Conservation (phyloP, 1,140 invertebrate genomes). For the Aphaenogaster rudis region DNA sequence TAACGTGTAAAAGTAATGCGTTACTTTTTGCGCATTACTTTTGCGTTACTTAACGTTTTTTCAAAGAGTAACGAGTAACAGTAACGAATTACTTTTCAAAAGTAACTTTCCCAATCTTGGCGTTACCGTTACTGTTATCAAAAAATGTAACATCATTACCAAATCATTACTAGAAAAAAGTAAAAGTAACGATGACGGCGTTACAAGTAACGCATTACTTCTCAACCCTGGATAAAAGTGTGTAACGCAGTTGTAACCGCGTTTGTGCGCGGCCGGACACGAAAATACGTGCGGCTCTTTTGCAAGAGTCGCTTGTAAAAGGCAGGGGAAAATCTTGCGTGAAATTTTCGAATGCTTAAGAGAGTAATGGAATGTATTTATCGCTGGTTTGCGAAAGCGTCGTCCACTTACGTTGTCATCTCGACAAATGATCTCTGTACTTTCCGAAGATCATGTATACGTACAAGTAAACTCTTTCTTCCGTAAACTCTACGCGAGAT, state of each 20-base stretch:
- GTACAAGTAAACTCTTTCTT: not conserved
- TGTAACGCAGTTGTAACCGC: conserved; percentile 19
- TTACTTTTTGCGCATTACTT: too few species aligned
- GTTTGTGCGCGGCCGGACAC: not conserved
- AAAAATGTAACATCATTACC: too few species aligned
- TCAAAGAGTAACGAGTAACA: too few species aligned
- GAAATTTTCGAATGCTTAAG: conserved; percentile 18
- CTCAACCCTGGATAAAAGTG: not conserved
- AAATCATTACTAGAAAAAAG: too few species aligned
- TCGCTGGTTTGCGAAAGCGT: conserved; percentile 25
- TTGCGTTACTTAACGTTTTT: too few species aligned
- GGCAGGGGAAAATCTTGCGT: not conserved
- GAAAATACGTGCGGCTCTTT: conserved; percentile 19
- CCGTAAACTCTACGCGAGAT: conserved; percentile 17
- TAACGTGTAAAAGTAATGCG: too few species aligned
- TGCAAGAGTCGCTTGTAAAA: not conserved
- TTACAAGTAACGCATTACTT: too few species aligned
- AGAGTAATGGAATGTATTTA: not conserved
- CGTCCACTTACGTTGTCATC: conserved; percentile 17
- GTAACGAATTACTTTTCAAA: too few species aligned
- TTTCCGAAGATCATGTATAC: conserved; percentile 11
- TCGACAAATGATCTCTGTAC: conserved; percentile 24
- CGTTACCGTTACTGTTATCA: too few species aligned
- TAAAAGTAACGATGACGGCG: too few species aligned
- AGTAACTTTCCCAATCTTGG: too few species aligned